Conservation (phyloP, 2,888 invertebrate species). For the Cantharis nigra region DNA sequence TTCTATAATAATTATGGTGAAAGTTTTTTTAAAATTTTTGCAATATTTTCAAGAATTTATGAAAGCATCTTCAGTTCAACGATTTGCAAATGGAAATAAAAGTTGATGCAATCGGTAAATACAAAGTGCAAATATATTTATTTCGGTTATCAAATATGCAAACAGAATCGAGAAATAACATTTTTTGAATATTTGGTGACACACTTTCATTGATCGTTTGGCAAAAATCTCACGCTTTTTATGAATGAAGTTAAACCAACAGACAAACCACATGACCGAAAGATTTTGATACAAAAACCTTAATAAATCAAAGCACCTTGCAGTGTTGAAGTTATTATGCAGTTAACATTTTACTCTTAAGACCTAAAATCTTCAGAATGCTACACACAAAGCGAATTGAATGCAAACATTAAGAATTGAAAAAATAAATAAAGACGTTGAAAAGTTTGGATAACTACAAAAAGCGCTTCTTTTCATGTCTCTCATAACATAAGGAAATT, state of each 20-base stretch:
- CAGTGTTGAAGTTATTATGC: slow-evolving; percentile 34
- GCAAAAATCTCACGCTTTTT: slow-evolving; percentile 21
- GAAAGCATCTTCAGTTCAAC: background rate
- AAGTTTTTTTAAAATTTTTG: background rate
- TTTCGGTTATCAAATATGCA: background rate
- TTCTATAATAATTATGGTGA: background rate
- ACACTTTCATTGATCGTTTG: background rate
- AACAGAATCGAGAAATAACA: background rate
- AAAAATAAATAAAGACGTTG: slow-evolving; percentile 5
- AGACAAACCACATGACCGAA: slow-evolving; percentile 34
- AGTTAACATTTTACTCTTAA: slow-evolving; percentile 25
- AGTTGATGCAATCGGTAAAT: background rate
- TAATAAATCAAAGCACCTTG: slow-evolving; percentile 32
- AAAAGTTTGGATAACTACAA: background rate
- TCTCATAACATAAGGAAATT: background rate
- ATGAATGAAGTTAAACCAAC: slow-evolving; percentile 21
- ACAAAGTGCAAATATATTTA: background rate
- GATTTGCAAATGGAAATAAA: background rate
- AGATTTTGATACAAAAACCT: slow-evolving; percentile 27
- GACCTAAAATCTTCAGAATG: slow-evolving; percentile 12
- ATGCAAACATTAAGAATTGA: slow-evolving; percentile 21
- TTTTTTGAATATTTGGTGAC: background rate
- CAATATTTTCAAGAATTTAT: background rate
- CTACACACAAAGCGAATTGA: slow-evolving; percentile 14
- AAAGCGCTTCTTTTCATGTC: background rate